phyloP scores from a whole-genome alignment of 2,888 invertebrate species.

The Agrochola macilenta region DNA sequence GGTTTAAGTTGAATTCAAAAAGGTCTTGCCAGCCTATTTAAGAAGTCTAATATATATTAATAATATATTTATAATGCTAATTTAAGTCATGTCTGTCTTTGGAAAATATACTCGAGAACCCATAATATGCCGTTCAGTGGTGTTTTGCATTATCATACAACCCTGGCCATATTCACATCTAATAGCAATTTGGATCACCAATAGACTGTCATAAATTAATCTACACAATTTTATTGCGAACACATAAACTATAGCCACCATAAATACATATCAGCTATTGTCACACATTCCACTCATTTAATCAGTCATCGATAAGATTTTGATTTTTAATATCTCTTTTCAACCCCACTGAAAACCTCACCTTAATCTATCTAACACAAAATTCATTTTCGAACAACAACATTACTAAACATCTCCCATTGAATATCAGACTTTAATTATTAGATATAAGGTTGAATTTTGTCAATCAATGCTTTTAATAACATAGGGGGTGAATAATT shows the following conservation, averaged over 20 bases:
- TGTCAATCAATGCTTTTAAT: background rate
- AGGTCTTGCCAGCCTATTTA: background rate
- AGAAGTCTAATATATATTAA: background rate
- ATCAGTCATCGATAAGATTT: constrained; percentile 64
- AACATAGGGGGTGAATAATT: constrained; percentile 60
- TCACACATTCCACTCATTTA: constrained; percentile 51
- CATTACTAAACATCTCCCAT: background rate
- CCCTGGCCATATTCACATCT: background rate
- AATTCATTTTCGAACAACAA: constrained; percentile 16
- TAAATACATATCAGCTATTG: constrained; percentile 49
- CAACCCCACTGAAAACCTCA: background rate
- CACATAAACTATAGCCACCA: constrained; percentile 23
- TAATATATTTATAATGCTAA: too few relatives aligned
- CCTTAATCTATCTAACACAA: background rate
- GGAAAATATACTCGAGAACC: background rate
- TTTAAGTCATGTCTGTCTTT: background rate
- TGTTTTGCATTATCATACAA: background rate
- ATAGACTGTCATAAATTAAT: constrained; percentile 14
- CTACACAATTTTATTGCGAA: constrained; percentile 31
- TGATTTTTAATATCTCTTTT: constrained; percentile 44
- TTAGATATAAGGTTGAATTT: background rate
- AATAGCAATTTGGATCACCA: constrained; percentile 5
- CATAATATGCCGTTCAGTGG: background rate
- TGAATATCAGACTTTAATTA: background rate
- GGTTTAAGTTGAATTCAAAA: background rate